Evolutionary conservation across 53 echinoderm and acorn worm genomes (phyloP), one percentile per base, ranked within the genome.

Genomic region (Hippasteria phrygiana): DNA sequence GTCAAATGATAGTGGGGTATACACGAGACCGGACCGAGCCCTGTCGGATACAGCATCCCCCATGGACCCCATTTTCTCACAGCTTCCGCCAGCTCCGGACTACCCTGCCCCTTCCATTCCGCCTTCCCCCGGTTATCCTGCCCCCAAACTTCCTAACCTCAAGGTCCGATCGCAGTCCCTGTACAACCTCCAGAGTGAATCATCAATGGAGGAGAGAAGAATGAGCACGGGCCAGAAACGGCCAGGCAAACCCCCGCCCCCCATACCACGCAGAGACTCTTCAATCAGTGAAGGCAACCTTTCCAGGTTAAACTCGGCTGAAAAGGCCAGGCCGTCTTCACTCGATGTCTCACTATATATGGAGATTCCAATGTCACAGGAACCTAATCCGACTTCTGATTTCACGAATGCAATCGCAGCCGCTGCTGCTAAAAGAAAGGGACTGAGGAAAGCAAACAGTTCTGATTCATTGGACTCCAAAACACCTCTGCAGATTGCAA

Each of bases 321-420:
- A 85, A 50, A 70, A 81, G 48, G 28, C 79, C 13, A 22, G 65
- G 59, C 71, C 90, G 4, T 27, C 16, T 39, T 71, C 90, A 18
- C 87, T 87, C 1, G 74, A 74, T 9, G 24, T 83, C 28, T 55
- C 91, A 27, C 53, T 28, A 40, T 82, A 55, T 50, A 16, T 45
- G 17, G 69, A 78, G 62, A 36, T 26, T 13, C 89, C 78, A 40
- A 2, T 33, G 3, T 54, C 67, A 29, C 70, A 71, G 33, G 22
- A 28, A 2, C 22, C 42, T 33, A n/a, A 41, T n/a, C n/a, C 67
- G 12, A 2, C 35, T 69, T 70, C 79, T 38, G 27, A 69, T 6
- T 94, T 96, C 45, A 73, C 96, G n/a, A 91, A 90, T 76, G 91
- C 94, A 24, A 96, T 96, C 43, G 96, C 96, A 1, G 89, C 74